Conservation (phyloP, 2,113 vertebrate genomes). For the Himantopus leucocephalus region DNA sequence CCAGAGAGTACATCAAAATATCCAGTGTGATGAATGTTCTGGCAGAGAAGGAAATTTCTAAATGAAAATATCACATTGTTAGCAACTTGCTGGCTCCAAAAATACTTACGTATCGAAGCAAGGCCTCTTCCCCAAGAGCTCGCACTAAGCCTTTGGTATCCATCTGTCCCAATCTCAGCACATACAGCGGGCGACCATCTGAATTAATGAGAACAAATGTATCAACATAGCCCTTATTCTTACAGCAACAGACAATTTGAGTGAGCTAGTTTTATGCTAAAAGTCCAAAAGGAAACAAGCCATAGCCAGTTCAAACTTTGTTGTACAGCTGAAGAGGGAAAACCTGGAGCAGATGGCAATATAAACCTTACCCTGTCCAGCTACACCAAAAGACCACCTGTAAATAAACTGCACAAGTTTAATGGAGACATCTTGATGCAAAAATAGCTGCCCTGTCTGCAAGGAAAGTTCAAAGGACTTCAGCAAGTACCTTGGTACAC, state of each 20-base stretch:
- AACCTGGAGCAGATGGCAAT: neutral
- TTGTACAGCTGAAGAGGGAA: neutral
- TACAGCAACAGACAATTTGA: neutral
- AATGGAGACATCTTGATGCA: neutral
- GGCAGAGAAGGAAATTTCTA: neutral
- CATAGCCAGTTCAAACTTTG: neutral
- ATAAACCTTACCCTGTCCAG: neutral
- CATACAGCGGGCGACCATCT: slow-evolving; percentile 94
- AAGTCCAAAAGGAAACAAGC: neutral
- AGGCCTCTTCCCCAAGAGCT: slow-evolving; percentile 89
- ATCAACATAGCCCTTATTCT: neutral
- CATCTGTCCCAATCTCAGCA: slow-evolving; percentile 95
- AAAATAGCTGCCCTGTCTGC: neutral
- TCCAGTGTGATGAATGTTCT: neutral
- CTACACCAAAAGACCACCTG: neutral
- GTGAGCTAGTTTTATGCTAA: neutral
- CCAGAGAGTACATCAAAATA: neutral
- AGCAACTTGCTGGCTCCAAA: neutral
- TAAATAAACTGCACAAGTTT: neutral
- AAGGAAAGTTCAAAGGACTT: neutral
- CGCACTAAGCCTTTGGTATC: slow-evolving; percentile 95
- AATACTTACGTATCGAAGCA: slow-evolving; percentile 89
- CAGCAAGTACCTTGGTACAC: neutral
- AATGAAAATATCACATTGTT: neutral
- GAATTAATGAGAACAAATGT: neutral